Evolutionary conservation across 2,113 vertebrate species (phyloP), one percentile per base, ranked within the genome.

Genomic region (Cinclus cinclus): DNA sequence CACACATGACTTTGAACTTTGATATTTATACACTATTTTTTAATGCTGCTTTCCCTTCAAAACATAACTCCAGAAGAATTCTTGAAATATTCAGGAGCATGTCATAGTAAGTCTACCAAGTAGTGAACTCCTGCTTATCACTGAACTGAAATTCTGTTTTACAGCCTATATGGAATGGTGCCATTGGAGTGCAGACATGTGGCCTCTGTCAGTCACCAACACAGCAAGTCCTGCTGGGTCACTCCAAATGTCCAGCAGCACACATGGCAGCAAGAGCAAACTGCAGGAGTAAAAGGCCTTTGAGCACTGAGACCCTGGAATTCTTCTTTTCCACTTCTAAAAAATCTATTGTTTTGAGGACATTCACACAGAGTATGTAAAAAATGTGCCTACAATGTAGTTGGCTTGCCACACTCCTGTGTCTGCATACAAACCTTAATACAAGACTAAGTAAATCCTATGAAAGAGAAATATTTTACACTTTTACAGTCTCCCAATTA

Each of bases 321-420:
- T 85, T 59, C n/a, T 58, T 53, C 74, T 73, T 60, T 84, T 88
- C 20, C 3, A 2, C 35, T 83, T 95, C 94, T 64, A 63, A 35
- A 87, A 94, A 95, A 92, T 71, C 69, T 79, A 59, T 90, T 96
- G 67, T 94, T 92, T 74, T 89, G 39, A 92, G 62, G 42, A 89
- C 41, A 92, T 37, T 42, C 52, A 37, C 19, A 31, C 13, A 78
- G 53, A 67, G 74, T 82, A 95, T 59, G 15, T 85, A 85, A 76
- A 89, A 89, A 15, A 33, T 63, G n/a, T 74, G 42, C 68, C 85
- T 56, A 18, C 56, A 91, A 41, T 25, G 15, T 27, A 69, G 44
- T 52, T 93, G 74, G 13, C 15, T 92, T 67, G 35, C 31, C 27
- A 71, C 4, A 2, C 10, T 83, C n/a, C 67, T 17, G 58, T 6